phyloP scores from a whole-genome alignment of 2,797 vertebrate genomes.

The Philypnodon macrostomus region DNA sequence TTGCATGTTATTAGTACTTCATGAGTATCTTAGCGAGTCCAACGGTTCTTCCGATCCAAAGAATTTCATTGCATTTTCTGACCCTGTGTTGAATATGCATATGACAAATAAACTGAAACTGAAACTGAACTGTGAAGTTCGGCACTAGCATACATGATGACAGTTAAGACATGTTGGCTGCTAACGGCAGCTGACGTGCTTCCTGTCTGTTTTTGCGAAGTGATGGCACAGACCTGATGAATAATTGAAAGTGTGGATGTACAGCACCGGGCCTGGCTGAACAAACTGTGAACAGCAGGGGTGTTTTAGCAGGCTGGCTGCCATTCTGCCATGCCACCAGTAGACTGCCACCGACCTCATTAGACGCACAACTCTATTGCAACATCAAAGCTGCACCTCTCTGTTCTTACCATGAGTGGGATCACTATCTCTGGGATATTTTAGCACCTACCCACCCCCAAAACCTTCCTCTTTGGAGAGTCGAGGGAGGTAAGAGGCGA shows the following conservation, averaged over 20 bases:
- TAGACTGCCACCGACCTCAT: slow-evolving; percentile 63
- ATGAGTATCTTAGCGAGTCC: too few relatives aligned
- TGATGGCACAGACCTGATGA: slow-evolving; percentile 44
- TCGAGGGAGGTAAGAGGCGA: slow-evolving; percentile 39
- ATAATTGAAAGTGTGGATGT: slow-evolving; percentile 58
- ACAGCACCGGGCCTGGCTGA: slow-evolving; percentile 56
- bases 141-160: too few relatives aligned
- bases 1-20: too few relatives aligned
- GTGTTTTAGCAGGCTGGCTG: slow-evolving; percentile 56
- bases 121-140: too few relatives aligned
- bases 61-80: too few relatives aligned
- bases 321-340: slow-evolving; percentile 55
- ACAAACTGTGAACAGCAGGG: slow-evolving; percentile 65
- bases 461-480: slow-evolving; percentile 34
- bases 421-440: slow-evolving; percentile 56
- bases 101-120: too few relatives aligned
- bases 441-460: too few relatives aligned
- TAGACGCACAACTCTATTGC: slow-evolving; percentile 58
- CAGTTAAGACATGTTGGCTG: slow-evolving; percentile 11
- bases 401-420: slow-evolving; percentile 49
- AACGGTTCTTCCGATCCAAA: too few relatives aligned
- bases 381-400: slow-evolving; percentile 64
- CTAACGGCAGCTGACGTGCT: slow-evolving; percentile 32
- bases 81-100: too few relatives aligned
- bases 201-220: slow-evolving; percentile 38